Conservation (phyloP, 2,888 invertebrate species). For the Quadriops clusia region DNA sequence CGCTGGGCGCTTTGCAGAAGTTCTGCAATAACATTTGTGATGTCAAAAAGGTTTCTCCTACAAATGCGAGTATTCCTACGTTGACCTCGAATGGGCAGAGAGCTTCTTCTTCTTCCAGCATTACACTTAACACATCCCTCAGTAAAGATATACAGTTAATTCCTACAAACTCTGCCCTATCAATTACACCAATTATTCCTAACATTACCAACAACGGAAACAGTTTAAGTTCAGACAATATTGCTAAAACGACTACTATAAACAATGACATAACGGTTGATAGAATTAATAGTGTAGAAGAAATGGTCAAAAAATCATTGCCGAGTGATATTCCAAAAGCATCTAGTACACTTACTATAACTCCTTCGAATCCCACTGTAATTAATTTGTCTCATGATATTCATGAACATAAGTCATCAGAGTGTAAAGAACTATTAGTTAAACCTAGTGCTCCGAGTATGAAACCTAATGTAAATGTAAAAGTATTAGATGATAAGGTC, state of each 20-base stretch:
- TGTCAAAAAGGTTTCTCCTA: constrained; percentile 5
- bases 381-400: too few relatives aligned
- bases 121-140: constrained; percentile 8
- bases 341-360: constrained; percentile 10
- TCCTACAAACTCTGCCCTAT: constrained; percentile 16
- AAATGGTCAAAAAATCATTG: constrained; percentile 13
- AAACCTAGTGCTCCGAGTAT: too few relatives aligned
- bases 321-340: constrained; percentile 15
- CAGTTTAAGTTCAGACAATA: too few relatives aligned
- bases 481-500: too few relatives aligned
- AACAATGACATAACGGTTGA: constrained; percentile 19
- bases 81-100: background rate
- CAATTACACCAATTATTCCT: constrained; percentile 18
- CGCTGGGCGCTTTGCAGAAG: constrained; percentile 29
- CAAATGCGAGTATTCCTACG: background rate
- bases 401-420: too few relatives aligned
- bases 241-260: constrained; percentile 12
- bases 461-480: too few relatives aligned
- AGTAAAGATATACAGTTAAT: constrained; percentile 17
- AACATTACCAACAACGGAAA: constrained; percentile 6
- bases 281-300: constrained; percentile 17
- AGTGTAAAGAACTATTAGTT: too few relatives aligned
- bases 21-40: constrained; percentile 21
- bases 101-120: background rate
- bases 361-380: constrained; percentile 5